These are phyloP conservation scores for Horisme vitalbata DNA, from an alignment of 2,888 invertebrate genomes.

Conservation along the genomic window DNA sequence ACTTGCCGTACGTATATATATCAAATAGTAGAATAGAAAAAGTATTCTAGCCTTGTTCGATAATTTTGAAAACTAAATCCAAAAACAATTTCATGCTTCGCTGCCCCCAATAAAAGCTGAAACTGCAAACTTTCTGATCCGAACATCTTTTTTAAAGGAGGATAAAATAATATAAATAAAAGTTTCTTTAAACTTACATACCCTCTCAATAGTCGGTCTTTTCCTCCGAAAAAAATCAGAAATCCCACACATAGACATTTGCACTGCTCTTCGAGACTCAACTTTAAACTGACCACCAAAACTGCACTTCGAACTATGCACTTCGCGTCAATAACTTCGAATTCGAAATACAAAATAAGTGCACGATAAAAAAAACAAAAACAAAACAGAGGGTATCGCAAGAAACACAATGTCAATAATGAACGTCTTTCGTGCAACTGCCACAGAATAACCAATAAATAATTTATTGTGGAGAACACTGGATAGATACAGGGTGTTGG, in stretches of 20 bases:
- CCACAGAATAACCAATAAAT: conserved; percentile 11
- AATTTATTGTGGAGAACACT: background rate
- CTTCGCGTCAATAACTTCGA: conserved; percentile 11
- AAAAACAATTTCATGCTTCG: no score
- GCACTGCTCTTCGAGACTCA: conserved; percentile 11
- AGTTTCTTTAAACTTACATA: conserved; percentile 40
- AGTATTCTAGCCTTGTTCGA: no score
- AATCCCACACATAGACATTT: conserved; percentile 69
- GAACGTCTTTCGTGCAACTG: conserved; percentile 10
- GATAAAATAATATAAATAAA: background rate
- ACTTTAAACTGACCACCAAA: conserved; percentile 21
- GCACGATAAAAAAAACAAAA: conserved; percentile 27
- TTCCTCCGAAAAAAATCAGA: conserved; percentile 64
- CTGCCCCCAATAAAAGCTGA: no score
- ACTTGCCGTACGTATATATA: no score
- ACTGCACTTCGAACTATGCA: conserved; percentile 1
- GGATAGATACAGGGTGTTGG: conserved; percentile 20
- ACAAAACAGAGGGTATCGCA: conserved; percentile 43
- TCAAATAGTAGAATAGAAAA: no score
- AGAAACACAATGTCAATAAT: conserved; percentile 42
- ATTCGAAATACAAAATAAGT: conserved; percentile 1
- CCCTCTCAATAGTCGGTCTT: conserved; percentile 59
- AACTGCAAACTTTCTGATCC: no score
- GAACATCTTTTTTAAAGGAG: background rate
- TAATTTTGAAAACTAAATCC: no score